Base-by-base conservation (phyloP, 2,797 vertebrate genomes). In the Typhlichthys subterraneus region DNA sequence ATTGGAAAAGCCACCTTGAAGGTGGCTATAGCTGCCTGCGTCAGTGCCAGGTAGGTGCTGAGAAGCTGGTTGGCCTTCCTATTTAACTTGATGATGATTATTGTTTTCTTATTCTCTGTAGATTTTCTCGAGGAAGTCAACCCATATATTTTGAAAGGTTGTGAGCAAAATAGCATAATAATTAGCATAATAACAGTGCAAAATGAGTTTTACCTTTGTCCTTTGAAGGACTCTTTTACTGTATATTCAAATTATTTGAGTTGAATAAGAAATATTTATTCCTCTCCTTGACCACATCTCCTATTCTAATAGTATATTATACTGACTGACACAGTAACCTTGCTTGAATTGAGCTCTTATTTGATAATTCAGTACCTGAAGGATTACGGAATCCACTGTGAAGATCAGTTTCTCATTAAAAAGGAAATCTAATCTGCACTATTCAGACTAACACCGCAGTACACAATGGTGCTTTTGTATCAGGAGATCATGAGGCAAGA, bases 401-500 rank as follows among this genome's bases (percentile, higher is more conserved):
- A 23, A 61, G 65, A 75, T 74, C 59, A 45, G 60, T 73, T 77
- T 73, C 63, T 58, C 23, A 59, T 61, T 53, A 50, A 77, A 81
- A 67, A 72, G 53, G 14, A 62, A 78, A 85, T 63, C 70, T 80
- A 83, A 88, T 54, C 69, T 79, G 77, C 64, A 7, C 63, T 74
- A 78, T 61, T 59, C 45, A 42, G 55, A 70, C 68, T 67, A 76
- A 68, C 73, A 65, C 70, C 69, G 56, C 51, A 9, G 15, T 45
- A 84, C 80, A 91, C 88, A 91, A 91, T 85, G 88, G 60, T 66
- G 61, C 64, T 68, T 82, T 88, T 92, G 88, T 92, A 61, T 69
- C 65, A 5, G 66, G 69, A 65, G 70, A 75, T 89, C 83, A 86
- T 80, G 82, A 79, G 82, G 71, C 63, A 76, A 77, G 66, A 75